phyloP scores from a whole-genome alignment of 2,797 vertebrate species.

The Sebastes hubbsi region DNA sequence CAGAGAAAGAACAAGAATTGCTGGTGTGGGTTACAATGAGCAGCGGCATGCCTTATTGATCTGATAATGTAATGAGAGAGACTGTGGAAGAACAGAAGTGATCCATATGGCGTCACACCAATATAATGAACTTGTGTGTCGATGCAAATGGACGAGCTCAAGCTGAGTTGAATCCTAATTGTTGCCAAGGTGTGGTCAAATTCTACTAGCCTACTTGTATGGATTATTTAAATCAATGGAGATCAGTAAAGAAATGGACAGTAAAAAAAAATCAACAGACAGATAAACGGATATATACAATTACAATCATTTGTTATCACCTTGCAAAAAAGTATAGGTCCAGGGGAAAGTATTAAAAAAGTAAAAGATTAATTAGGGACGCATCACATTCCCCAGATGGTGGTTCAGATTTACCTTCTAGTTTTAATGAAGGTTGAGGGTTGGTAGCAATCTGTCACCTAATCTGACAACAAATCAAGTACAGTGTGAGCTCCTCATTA shows the following conservation, averaged over 20 bases:
- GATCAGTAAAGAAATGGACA: not conserved
- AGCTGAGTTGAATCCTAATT: slow-evolving; percentile 26
- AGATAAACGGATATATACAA: not conserved
- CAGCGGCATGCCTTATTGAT: slow-evolving; percentile 46
- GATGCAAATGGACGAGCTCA: slow-evolving; percentile 9
- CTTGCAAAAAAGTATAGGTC: not conserved
- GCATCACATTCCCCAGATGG: not conserved
- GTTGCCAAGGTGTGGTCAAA: slow-evolving; percentile 8
- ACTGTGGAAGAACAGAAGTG: slow-evolving; percentile 6
- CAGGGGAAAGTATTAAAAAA: not conserved
- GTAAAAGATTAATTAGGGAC: not conserved
- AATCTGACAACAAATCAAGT: slow-evolving; percentile 24
- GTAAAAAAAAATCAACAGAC: not conserved
- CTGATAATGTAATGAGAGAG: slow-evolving; percentile 49
- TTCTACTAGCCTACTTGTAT: not conserved
- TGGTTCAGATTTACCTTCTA: not conserved
- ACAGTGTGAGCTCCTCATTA: slow-evolving; percentile 31
- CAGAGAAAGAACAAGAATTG: slow-evolving; percentile 1
- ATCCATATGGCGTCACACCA: slow-evolving; percentile 46
- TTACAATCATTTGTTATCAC: not conserved
- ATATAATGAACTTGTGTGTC: slow-evolving; percentile 51
- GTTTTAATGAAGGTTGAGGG: slow-evolving; percentile 8
- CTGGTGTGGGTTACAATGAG: slow-evolving; percentile 19
- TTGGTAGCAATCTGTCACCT: not conserved
- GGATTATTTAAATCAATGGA: slow-evolving; percentile 16